phyloP scores from a whole-genome alignment of 2,797 vertebrate species.

The Enteromius trimaculatus region DNA sequence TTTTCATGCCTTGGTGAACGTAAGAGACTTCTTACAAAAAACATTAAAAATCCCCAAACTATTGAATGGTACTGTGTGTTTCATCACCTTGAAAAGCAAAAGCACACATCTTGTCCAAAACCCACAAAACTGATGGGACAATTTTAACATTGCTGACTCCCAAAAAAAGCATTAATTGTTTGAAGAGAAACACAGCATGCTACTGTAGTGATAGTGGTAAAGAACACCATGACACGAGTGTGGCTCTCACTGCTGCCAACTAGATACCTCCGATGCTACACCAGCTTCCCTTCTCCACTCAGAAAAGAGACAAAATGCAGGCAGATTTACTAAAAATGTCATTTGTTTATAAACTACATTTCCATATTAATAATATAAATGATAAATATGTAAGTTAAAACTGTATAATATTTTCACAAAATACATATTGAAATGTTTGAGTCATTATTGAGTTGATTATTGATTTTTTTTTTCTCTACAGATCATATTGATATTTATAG shows the following conservation, averaged over 20 bases:
- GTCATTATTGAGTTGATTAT: not conserved
- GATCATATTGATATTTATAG: not conserved
- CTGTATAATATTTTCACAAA: not conserved
- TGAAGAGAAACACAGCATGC: not conserved
- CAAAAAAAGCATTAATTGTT: not conserved
- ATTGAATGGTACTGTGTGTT: not conserved
- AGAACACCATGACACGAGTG: not conserved
- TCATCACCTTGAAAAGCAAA: not conserved
- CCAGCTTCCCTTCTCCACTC: not conserved
- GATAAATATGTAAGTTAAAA: not conserved
- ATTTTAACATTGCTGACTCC: not conserved
- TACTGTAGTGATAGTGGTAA: slow-evolving; percentile 1
- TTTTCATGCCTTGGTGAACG: not conserved
- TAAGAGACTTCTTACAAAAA: not conserved
- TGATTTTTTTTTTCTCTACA: not conserved
- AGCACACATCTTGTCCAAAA: not conserved
- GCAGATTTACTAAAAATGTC: not conserved
- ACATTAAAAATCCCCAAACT: not conserved
- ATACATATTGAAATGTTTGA: not conserved
- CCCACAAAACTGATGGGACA: not conserved
- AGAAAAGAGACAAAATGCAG: not conserved
- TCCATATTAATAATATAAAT: not conserved
- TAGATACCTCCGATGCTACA: slow-evolving; percentile 9
- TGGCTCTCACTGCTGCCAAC: slow-evolving; percentile 14
- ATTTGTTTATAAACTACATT: not conserved